A percentile compares a stretch with the other conserved stretches of the same genome.
phyloP scores from a whole-genome alignment of 2,797 vertebrate species.

The Pristis pectinata region DNA sequence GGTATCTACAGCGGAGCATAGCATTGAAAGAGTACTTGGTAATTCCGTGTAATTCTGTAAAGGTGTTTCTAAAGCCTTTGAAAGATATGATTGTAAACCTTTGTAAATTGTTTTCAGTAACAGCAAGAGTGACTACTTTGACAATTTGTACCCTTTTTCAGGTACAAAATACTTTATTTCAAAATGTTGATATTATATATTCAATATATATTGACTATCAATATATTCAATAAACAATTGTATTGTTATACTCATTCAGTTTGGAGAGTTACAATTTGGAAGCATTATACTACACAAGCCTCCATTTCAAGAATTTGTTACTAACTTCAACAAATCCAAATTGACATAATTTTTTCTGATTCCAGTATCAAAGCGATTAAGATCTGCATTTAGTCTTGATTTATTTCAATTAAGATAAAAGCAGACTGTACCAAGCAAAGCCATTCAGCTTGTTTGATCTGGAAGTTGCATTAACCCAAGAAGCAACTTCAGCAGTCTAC shows the following conservation, averaged over 20 bases:
- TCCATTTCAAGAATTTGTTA: background rate
- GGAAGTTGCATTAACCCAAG: background rate
- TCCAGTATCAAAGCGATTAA: background rate
- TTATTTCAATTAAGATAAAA: conserved; percentile 2
- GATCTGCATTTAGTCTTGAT: background rate
- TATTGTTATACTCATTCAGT: background rate
- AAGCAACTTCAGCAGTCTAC: background rate
- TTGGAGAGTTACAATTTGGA: background rate
- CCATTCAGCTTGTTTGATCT: conserved; percentile 12
- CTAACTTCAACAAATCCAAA: background rate
- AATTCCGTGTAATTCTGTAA: background rate
- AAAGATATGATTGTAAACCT: background rate
- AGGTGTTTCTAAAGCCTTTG: no score
- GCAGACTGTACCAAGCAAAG: background rate
- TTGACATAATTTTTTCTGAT: background rate
- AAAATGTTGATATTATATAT: no score
- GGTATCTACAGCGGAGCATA: background rate
- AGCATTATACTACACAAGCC: no score
- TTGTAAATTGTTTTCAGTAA: background rate
- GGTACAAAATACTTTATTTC: background rate
- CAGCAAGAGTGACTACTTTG: background rate
- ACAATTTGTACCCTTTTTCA: background rate
- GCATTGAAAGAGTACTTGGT: background rate
- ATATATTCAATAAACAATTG: no score
- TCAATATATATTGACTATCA: no score